Base-by-base conservation (phyloP, 2,888 invertebrate species). In the Coenonympha glycerion region DNA sequence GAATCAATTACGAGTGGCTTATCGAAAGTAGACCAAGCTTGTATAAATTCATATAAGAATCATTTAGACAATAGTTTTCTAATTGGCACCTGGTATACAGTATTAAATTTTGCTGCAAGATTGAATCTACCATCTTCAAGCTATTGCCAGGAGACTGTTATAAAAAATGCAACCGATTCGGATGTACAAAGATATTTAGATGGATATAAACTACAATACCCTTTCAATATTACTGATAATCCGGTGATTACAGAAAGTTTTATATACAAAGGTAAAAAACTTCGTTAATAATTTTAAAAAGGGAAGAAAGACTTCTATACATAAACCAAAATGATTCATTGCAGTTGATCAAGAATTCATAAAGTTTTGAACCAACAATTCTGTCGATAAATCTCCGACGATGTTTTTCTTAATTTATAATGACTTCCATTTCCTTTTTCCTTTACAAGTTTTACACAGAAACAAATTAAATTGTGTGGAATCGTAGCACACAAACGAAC, bases 21-120 rank as follows among this genome's bases (percentile, higher is more conserved):
- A 39, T 24, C 39, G 3, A 39, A 39, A 9, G 41, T 30, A 6
- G 15, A 46, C 4, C 34, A 46, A 36, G 11, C 18, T 4, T 46
- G 46, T 8, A 11, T 46, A 4, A 18, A 46, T n/a, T 11, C 26
- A 1, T n/a, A 36, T 15, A 13, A 24, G 8, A 26, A 16, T 28
- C n/a, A 6, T 6, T 22, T 46, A n/a, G 16, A 36, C 33, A 46
- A 46, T n/a, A 34, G 22, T 26, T 46, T 46, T 36, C 26, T 46
- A 11, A 26, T 46, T 8, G 46, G 46, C 28, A 46, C 46, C 1
- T 46, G 46, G 46, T 46, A 36, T 8, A 15, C 5, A 4, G n/a
- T 46, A 16, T 46, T n/a, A 11, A 15, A 36, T 18, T 45, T 16
- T 8, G 30, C 45, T 5, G 6, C 6, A n/a, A 24, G 24, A 16